Evolutionary conservation across 2,888 invertebrate species (phyloP), one percentile per base, ranked within the genome.

Genomic region (Torymus texanus): DNA sequence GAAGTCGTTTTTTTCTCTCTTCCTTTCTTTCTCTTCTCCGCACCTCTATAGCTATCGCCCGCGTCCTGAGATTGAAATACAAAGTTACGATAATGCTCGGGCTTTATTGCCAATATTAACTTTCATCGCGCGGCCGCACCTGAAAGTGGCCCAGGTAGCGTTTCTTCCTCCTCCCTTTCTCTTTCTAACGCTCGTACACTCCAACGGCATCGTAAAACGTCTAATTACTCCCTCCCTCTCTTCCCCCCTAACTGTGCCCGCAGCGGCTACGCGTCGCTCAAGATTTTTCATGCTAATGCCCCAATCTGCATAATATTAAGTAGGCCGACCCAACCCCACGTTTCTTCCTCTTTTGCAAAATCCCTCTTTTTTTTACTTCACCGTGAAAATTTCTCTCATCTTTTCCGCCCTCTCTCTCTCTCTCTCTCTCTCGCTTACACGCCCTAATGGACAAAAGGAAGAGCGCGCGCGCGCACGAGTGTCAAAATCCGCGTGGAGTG

Each of bases 241-340:
- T 2, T 21, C 21, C 21, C 2, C 21, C 63, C 51, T 80, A 70
- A 68, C 67, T 50, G 56, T 13, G 75, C 56, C 68, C 59, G n/a
- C 18, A 62, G 62, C 51, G 53, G 68, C 62, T n/a, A 1, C 12
- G 14, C 53, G 53, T 21, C 51, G 67, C 24, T 72, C 63, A 70
- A 81, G 78, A 79, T 76, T 79, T 79, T 81, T 79, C 73, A 81
- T 74, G 66, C 74, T 79, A 77, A 76, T 79, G 63, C 58, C 21
- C 41, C 59, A 66, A 81, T 81, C 74, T 81, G 73, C 78, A 81
- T 81, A 79, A 81, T 79, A 81, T 81, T 79, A 70, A 76, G 75
- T 65, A 70, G 72, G 41, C 41, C 41, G 8, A 5, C 10, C 41
- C 41, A 8, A 5, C 10, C 29, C 29, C 3, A 5, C 41, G 5